Evolutionary conservation across 2,113 vertebrate species (phyloP).

Genomic region (Centropristis striata): DNA sequence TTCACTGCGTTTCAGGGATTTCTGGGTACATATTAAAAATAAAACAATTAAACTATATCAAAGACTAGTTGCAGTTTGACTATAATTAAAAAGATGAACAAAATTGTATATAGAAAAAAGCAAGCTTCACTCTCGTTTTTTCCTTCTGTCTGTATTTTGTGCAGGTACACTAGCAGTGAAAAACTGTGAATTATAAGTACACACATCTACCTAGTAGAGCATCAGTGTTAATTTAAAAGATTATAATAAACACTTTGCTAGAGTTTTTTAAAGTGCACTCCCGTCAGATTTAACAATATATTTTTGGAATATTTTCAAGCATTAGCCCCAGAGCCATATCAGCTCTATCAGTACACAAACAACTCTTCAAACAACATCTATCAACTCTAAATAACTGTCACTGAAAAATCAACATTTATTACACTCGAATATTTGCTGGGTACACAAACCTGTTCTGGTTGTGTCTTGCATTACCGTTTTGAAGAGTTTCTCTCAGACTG

Average conservation of each 20-base stretch:
- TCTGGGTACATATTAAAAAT: conserved; percentile 1
- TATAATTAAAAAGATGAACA: neutral
- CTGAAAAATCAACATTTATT: conserved; percentile 74
- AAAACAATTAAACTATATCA: neutral
- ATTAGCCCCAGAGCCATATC: conserved; percentile 69
- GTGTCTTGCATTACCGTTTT: conserved; percentile 53
- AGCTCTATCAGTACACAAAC: conserved; percentile 71
- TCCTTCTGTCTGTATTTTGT: conserved; percentile 24
- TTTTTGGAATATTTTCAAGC: conserved; percentile 48
- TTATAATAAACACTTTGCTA: conserved; percentile 33
- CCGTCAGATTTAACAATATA: conserved; percentile 28
- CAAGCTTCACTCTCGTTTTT: neutral
- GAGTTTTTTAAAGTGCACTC: conserved; percentile 34
- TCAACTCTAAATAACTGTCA: conserved; percentile 64
- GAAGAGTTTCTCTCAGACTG: conserved; percentile 50
- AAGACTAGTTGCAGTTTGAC: neutral
- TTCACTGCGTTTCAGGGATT: neutral
- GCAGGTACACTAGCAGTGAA: neutral
- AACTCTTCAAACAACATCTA: conserved; percentile 67
- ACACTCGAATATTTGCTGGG: conserved; percentile 60
- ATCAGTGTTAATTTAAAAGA: conserved; percentile 59
- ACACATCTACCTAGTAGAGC: conserved; percentile 11
- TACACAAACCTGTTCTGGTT: conserved; percentile 55
- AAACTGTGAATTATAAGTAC: conserved; percentile 13
- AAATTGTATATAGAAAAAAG: neutral